These are phyloP conservation scores for Aphaenogaster ashmeadi DNA, from an alignment of 1,140 invertebrate species.

Conservation along the genomic window DNA sequence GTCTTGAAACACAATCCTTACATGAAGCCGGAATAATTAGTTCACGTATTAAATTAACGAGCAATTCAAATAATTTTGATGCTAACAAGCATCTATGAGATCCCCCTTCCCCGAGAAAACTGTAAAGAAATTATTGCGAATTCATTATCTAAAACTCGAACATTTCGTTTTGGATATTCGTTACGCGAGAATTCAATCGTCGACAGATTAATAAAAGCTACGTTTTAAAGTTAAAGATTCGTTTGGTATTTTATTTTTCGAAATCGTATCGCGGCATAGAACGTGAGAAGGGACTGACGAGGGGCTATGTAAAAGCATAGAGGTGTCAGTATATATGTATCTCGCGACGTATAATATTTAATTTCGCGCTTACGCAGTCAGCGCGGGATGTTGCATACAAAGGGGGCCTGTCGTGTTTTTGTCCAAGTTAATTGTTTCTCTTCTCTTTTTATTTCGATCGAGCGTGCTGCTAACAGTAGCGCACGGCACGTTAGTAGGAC, in stretches of 20 bases:
- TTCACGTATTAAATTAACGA: too few species aligned
- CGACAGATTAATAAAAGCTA: not conserved
- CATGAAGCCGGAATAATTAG: too few species aligned
- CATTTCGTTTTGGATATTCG: not conserved
- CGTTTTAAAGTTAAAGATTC: not conserved
- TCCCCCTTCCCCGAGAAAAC: too few species aligned
- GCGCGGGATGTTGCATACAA: conserved; percentile 1
- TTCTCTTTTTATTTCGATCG: conserved; percentile 20
- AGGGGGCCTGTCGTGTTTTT: conserved; percentile 32
- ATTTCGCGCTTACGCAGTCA: conserved; percentile 16
- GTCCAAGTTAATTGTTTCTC: conserved; percentile 40
- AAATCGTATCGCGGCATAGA: not conserved
- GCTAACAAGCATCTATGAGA: too few species aligned
- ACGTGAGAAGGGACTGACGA: not conserved
- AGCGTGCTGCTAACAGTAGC: conserved; percentile 38
- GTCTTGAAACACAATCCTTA: too few species aligned
- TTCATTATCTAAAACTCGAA: too few species aligned
- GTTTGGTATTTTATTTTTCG: not conserved
- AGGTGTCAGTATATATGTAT: conserved; percentile 11
- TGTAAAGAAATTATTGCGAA: too few species aligned
- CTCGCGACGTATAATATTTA: conserved; percentile 24
- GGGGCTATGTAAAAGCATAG: not conserved
- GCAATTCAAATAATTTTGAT: too few species aligned
- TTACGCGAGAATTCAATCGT: not conserved
- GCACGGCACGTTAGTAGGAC: not conserved